phyloP scores from a whole-genome alignment of 1,140 invertebrate genomes.

The Neodiprion lecontei region DNA sequence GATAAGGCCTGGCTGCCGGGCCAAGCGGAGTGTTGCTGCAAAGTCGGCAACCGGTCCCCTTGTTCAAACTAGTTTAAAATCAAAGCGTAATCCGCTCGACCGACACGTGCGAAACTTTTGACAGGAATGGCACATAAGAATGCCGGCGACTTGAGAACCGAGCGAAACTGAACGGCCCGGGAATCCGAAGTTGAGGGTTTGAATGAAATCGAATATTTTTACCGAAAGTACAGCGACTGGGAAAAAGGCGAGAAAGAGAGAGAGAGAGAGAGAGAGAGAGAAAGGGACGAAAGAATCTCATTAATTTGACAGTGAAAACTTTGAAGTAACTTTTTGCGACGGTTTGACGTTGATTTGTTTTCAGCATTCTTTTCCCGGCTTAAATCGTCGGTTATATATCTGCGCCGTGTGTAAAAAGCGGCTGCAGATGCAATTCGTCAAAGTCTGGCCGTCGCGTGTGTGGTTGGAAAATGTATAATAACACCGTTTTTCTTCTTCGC shows the following conservation, averaged over 20 bases:
- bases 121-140: neutral
- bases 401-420: too few species aligned
- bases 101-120: too few species aligned
- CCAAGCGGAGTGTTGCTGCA: too few species aligned
- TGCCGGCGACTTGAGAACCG: neutral
- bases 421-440: too few species aligned
- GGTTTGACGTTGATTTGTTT: neutral
- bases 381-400: too few species aligned
- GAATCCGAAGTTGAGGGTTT: neutral
- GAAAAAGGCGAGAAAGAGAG: neutral
- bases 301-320: neutral
- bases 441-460: too few species aligned
- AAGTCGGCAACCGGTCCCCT: too few species aligned
- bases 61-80: neutral
- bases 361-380: neutral
- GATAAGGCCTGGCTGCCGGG: neutral
- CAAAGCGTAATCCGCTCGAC: neutral
- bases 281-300: neutral
- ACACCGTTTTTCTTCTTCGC: too few species aligned
- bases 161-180: neutral
- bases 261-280: neutral
- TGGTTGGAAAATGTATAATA: too few species aligned
- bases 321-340: too few species aligned
- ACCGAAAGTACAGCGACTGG: neutral
- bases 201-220: conserved; percentile 2